A percentile compares a stretch with the other conserved stretches of the same genome.
phyloP scores from a whole-genome alignment of 2,888 invertebrate genomes.

The Amblyjoppa fuscipennis region DNA sequence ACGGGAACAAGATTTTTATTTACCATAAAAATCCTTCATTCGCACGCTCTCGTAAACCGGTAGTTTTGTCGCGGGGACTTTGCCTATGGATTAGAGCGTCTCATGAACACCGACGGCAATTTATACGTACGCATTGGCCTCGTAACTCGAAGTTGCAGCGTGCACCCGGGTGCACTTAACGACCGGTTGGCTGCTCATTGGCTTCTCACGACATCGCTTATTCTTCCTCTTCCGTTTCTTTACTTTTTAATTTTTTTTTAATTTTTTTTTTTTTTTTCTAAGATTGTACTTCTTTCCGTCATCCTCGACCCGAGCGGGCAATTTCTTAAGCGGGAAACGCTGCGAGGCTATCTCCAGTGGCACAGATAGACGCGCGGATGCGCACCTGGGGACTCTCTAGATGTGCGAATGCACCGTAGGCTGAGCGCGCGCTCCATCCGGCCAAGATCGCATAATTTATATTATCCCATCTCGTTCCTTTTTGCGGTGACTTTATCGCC shows the following conservation, averaged over 20 bases:
- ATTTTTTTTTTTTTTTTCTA: conserved; percentile 6
- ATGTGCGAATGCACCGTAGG: conserved; percentile 49
- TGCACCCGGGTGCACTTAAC: conserved; percentile 71
- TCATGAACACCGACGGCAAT: conserved; percentile 80
- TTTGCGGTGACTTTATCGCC: conserved; percentile 46
- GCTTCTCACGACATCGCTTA: conserved; percentile 78
- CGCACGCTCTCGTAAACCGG: conserved; percentile 75
- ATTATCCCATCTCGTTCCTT: conserved; percentile 36
- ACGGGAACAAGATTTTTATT: no score
- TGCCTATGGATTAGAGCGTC: conserved; percentile 66
- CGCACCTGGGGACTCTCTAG: conserved; percentile 57
- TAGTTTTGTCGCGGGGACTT: conserved; percentile 72
- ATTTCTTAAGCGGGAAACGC: conserved; percentile 62
- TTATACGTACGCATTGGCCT: conserved; percentile 67
- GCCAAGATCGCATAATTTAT: conserved; percentile 63
- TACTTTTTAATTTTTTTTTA: conserved; percentile 27
- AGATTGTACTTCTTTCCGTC: conserved; percentile 50
- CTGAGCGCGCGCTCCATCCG: conserved; percentile 54
- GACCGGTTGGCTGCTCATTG: conserved; percentile 77
- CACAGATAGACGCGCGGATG: conserved; percentile 50
- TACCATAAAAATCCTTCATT: no score
- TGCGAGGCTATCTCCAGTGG: conserved; percentile 36
- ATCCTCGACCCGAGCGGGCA: conserved; percentile 46
- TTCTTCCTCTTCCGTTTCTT: conserved; percentile 63
- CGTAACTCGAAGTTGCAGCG: conserved; percentile 55